phyloP scores from a whole-genome alignment of 1,140 invertebrate species.

The Bombus confusus region DNA sequence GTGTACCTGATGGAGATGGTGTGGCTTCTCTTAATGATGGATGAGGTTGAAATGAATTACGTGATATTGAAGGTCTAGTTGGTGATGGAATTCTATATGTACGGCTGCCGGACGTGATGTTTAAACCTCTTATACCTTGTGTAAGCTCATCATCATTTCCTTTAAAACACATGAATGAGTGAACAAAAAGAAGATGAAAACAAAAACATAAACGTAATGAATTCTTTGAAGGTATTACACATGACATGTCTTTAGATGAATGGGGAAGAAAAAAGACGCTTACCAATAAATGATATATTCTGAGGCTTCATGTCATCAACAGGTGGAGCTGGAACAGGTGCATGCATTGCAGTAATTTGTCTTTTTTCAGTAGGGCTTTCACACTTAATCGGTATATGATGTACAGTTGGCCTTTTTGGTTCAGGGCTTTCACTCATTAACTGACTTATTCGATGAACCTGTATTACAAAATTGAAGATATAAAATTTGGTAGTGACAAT shows the following conservation, averaged over 20 bases:
- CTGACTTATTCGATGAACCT: constrained; percentile 83
- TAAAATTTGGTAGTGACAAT: constrained; percentile 34
- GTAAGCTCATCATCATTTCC: constrained; percentile 83
- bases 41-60: constrained; percentile 88
- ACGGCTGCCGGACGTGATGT: constrained; percentile 92
- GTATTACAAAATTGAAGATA: constrained; percentile 39
- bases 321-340: constrained; percentile 85
- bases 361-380: constrained; percentile 79
- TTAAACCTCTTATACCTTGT: constrained; percentile 87
- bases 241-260: background rate
- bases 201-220: constrained; percentile 3
- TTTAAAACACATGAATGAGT: constrained; percentile 55
- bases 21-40: constrained; percentile 79
- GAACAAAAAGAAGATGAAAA: constrained; percentile 44
- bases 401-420: constrained; percentile 78
- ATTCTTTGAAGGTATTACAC: background rate
- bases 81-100: constrained; percentile 93
- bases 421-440: constrained; percentile 81
- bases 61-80: constrained; percentile 87
- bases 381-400: constrained; percentile 77
- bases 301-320: constrained; percentile 94
- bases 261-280: constrained; percentile 68
- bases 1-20: constrained; percentile 76
- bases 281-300: constrained; percentile 95
- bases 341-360: constrained; percentile 82